Evolutionary conservation across 2,888 invertebrate genomes (phyloP), one percentile per base, ranked within the genome.

Genomic region (Azorinus chamasolen): DNA sequence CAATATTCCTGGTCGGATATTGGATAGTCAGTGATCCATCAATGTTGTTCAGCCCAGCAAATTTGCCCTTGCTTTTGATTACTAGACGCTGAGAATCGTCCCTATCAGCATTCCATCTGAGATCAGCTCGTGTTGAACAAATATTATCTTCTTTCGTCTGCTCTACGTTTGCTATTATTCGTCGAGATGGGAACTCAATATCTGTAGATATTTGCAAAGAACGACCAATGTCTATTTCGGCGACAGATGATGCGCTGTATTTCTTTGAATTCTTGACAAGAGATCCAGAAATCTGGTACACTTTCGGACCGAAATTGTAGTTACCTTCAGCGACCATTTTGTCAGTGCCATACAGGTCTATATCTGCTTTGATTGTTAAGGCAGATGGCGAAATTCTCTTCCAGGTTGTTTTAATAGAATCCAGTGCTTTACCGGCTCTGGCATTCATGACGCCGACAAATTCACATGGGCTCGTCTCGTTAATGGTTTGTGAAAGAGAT

Each of bases 61-160:
- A 50, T 12, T 71, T 74, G 16, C 83, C 51, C 20, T 79, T 79
- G 1, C 78, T 83, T 41, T 53, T 63, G 4, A 85, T 39, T 1
- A 66, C 48, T 16, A 84, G 10, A n/a, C 80, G 65, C 48, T 79
- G 75, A 16, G 76, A 63, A 51, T 71, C 68, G 59, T 85, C 85
- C 63, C 70, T 78, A 24, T 86, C 83, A 22, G 86, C 87, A 82
- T 89, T 85, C 86, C 87, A 88, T 55, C 85, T 79, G 18, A 84
- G 32, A 48, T 86, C 82, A 27, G 82, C 51, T 22, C 74, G 78
- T 22, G 79, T 77, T 8, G 59, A 50, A 43, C 79, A 83, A n/a
- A 54, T 63, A 18, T 78, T 63, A 10, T 65, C 65, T 8, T 61
- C 46, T 22, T 71, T 75, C 12, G 62, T 72, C 8, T 79, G 84